phyloP scores from a whole-genome alignment of 2,797 vertebrate genomes.

The Intellagama lesueurii region DNA sequence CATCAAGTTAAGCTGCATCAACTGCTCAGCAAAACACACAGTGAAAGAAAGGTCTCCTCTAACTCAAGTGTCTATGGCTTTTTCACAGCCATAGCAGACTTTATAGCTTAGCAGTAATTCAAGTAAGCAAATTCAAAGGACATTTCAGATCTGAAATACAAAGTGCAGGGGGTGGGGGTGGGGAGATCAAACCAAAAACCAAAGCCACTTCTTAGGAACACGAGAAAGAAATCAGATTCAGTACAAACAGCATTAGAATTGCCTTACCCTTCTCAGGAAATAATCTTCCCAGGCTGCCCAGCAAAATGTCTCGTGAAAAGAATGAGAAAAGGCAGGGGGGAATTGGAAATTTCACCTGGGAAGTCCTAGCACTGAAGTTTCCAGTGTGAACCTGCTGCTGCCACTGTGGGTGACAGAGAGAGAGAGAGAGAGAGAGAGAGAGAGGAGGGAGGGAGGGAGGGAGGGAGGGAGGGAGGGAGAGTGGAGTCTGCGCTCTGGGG shows the following conservation, averaged over 20 bases:
- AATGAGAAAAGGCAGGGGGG: constrained; percentile 44
- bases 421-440: constrained; percentile 60
- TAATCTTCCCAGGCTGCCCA: constrained; percentile 58
- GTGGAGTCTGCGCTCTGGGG: constrained; percentile 60
- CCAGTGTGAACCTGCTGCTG: constrained; percentile 64
- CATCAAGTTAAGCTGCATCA: constrained; percentile 4
- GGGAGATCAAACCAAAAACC: neutral
- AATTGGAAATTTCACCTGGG: constrained; percentile 60
- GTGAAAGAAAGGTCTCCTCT: neutral
- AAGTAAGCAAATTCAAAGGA: constrained; percentile 39
- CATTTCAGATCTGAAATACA: constrained; percentile 11
- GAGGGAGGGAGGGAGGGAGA: constrained; percentile 61
- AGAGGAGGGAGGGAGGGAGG: constrained; percentile 44
- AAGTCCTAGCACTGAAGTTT: constrained; percentile 62
- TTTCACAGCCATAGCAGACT: constrained; percentile 22
- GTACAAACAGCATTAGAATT: constrained; percentile 54
- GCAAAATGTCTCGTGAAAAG: constrained; percentile 65
- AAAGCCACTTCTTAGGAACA: constrained; percentile 32
- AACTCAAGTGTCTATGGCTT: neutral
- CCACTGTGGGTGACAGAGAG: constrained; percentile 60
- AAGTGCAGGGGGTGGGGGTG: no score
- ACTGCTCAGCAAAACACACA: constrained; percentile 9
- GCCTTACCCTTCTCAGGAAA: constrained; percentile 78
- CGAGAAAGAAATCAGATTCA: constrained; percentile 7
- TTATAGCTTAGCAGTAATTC: constrained; percentile 35